Base-by-base conservation (phyloP, 2,888 invertebrate genomes). In the Agrotis exclamationis region DNA sequence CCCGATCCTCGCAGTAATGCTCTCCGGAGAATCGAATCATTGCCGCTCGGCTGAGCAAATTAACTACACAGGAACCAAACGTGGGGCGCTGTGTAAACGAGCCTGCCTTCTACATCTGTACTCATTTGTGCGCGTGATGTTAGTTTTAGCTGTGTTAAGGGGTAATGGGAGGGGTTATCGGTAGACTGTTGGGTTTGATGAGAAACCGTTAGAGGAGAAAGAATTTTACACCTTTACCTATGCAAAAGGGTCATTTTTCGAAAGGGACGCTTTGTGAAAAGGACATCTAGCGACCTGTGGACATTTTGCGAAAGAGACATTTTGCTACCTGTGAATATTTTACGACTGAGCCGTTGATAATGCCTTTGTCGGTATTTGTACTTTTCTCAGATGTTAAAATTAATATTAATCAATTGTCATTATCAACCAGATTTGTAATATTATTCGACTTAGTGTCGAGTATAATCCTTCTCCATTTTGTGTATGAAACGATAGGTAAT, bases 1-100 rank as follows among this genome's bases (percentile, higher is more conserved):
- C 67, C 56, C 58, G 14, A 79, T 74, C 63, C 65, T 72, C 24
- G 59, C 68, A 70, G 60, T 76, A 65, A 79, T 82, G 63, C 82
- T 74, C 74, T 70, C 70, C 50, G 53, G 76, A 80, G 82, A 86
- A 85, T 86, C 80, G 70, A 84, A 87, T 87, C 75, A 82, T 82
- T 85, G 72, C 79, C 80, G 80, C 82, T 68, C 62, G 77, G 74
- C 62, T 83, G 80, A 75, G 73, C 72, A 80, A 83, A 83, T 84
- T 82, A 82, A 80, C 79, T 80, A 70, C 51, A 68, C 60, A 53
- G 57, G 44, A 59, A 72, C 45, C 24, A 58, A 76, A 76, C 72
- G 64, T 66, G 63, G 44, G 62, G 45, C 14, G 20, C 44, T 51
- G 39, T 51, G 48, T 64, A 65, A 68, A 68, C 47, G 78, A 77